Percentiles rank a stretch among this genome's conserved stretches.
These are phyloP conservation scores for Eucera pruinosa DNA, from an alignment of 2,888 invertebrate species.

Conservation along the genomic window DNA sequence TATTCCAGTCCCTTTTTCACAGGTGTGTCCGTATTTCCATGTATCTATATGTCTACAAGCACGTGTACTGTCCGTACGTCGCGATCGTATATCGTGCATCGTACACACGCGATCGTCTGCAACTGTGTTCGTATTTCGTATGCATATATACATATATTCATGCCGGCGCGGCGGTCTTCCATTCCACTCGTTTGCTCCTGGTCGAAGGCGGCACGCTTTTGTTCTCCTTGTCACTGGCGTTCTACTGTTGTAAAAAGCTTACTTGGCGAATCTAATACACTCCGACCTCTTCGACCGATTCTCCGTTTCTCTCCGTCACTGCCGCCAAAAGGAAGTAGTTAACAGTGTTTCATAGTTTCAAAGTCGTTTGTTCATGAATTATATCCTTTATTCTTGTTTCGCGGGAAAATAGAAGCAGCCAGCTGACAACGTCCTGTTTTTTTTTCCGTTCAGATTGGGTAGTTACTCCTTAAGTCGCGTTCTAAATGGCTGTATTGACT, in stretches of 20 bases:
- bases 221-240: constrained; percentile 53
- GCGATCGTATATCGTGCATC: neutral
- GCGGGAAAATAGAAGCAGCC: neutral
- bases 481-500: neutral
- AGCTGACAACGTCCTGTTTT: neutral
- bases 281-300: constrained; percentile 54
- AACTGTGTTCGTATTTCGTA: neutral
- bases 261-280: constrained; percentile 73
- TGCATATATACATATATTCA: constrained; percentile 28
- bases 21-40: constrained; percentile 51
- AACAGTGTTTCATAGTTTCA: constrained; percentile 38
- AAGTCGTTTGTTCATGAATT: constrained; percentile 40
- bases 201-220: constrained; percentile 56
- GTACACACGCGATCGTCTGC: too few relatives aligned
- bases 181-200: constrained; percentile 46
- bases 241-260: constrained; percentile 70
- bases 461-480: neutral
- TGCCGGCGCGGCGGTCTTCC: constrained; percentile 21
- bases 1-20: constrained; percentile 42
- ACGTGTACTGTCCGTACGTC: constrained; percentile 15
- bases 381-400: constrained; percentile 8
- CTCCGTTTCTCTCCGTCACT: constrained; percentile 30
- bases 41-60: constrained; percentile 24
- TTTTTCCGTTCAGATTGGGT: neutral
- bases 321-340: constrained; percentile 42